Evolutionary conservation across 2,888 invertebrate genomes (phyloP), one percentile per base, ranked within the genome.

Genomic region (Synanthedon andrenaeformis): DNA sequence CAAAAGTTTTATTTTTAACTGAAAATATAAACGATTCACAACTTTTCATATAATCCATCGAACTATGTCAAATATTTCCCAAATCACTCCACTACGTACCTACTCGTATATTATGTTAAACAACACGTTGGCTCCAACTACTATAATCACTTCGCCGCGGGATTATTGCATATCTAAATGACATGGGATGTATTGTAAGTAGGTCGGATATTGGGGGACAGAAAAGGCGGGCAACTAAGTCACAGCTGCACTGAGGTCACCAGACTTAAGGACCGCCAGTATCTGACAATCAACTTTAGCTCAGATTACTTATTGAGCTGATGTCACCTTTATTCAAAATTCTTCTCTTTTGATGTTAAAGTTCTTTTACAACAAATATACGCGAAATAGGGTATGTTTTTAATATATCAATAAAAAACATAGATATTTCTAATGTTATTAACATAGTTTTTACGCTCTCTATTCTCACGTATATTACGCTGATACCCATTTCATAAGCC

Each of bases 121-220:
- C 13, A 13, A 45, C 45, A 45, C 12, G 13, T 14, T 45, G 45
- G 5, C 45, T 45, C 45, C 45, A 45, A 13, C 45, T 35, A 35
- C 35, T 35, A 35, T 35, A 35, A 45, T n/a, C 49, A 49, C 13
- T 49, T 19, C 6, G 6, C n/a, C 13, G n/a, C 12, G 35, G 8
- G 17, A 49, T 49, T 49, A 19, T 49, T 49, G 17, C 23, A 49
- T 19, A 17, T 49, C 17, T 45, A 49, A 49, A 66, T 62, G 63
- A 59, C 61, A 59, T 64, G 66, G 66, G 73, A 69, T 71, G 63
- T 66, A 61, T 54, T 61, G 69, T 70, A 79, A 78, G 74, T 81
- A 72, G 82, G 82, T 81, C 82, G 74, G 77, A 75, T 80, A 80
- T 82, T 79, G 80, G 79, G 80, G 79, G 78, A 79, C 76, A 70